Conservation (phyloP, 2,113 vertebrate genomes). For the Oostethus manadensis region DNA sequence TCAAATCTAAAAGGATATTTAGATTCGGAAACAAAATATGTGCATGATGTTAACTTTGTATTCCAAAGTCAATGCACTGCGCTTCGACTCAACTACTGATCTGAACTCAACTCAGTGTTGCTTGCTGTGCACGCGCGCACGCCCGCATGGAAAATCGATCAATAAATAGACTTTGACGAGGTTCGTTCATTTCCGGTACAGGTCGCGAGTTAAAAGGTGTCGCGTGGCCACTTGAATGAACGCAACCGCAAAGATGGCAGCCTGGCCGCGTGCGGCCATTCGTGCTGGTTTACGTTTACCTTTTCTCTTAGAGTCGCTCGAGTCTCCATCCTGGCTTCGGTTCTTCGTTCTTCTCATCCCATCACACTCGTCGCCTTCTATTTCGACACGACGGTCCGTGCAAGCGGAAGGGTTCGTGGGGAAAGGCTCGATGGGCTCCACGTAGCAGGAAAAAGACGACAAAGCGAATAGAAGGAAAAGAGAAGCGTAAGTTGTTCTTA, state of each 20-base stretch:
- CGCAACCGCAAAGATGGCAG: slow-evolving; percentile 8
- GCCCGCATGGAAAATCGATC: slow-evolving; percentile 45
- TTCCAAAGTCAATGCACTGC: too few species aligned
- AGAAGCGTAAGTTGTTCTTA: slow-evolving; percentile 23
- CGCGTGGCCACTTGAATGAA: slow-evolving; percentile 1
- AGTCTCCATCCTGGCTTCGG: slow-evolving; percentile 73
- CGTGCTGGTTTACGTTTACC: slow-evolving; percentile 52
- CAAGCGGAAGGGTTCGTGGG: background rate
- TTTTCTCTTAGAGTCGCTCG: slow-evolving; percentile 68
- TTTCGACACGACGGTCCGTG: slow-evolving; percentile 11
- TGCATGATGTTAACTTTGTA: too few species aligned
- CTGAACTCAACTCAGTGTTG: slow-evolving; percentile 6
- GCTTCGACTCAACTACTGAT: background rate
- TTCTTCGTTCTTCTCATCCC: slow-evolving; percentile 71
- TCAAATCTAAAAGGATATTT: too few species aligned
- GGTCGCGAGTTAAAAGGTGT: slow-evolving; percentile 16
- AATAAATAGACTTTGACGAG: slow-evolving; percentile 54
- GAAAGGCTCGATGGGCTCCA: slow-evolving; percentile 1
- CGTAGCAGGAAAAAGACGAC: slow-evolving; percentile 6
- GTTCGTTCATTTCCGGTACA: slow-evolving; percentile 43
- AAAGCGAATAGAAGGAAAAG: slow-evolving; percentile 9
- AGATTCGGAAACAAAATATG: too few species aligned
- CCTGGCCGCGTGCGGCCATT: background rate
- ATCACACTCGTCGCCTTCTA: slow-evolving; percentile 39
- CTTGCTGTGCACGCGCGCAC: slow-evolving; percentile 15